Percentiles rank a stretch among this genome's conserved stretches.
These are phyloP conservation scores for Luehdorfia chinensis DNA, from an alignment of 1,140 invertebrate species.

Conservation along the genomic window DNA sequence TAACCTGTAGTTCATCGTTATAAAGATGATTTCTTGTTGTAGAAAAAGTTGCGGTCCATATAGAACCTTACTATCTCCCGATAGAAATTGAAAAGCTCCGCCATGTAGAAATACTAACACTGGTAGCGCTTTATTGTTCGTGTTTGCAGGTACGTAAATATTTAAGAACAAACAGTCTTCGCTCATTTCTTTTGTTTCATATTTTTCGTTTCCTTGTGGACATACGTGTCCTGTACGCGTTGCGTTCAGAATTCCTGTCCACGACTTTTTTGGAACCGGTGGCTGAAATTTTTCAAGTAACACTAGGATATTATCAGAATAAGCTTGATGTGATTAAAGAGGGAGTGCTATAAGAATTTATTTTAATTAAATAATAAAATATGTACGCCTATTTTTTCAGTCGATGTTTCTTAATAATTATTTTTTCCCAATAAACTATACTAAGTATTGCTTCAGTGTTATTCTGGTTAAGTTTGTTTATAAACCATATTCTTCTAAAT, in stretches of 20 bases:
- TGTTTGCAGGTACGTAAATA: slow-evolving; percentile 24
- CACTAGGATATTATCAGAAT: no score
- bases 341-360: no score
- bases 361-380: no score
- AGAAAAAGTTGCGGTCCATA: slow-evolving; percentile 33
- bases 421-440: no score
- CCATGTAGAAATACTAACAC: slow-evolving; percentile 29
- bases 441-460: no score
- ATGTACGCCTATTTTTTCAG: no score
- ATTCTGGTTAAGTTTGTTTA: no score
- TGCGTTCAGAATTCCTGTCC: slow-evolving; percentile 24
- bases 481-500: no score
- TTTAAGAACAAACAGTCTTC: slow-evolving; percentile 35
- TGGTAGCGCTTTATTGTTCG: slow-evolving; percentile 3
- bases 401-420: no score
- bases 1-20: slow-evolving; percentile 34
- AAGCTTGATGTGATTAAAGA: no score
- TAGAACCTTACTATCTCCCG: slow-evolving; percentile 21
- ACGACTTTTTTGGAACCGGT: slow-evolving; percentile 30
- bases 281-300: slow-evolving; percentile 22
- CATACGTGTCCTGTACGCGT: slow-evolving; percentile 25
- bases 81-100: slow-evolving; percentile 20
- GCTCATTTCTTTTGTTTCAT: slow-evolving; percentile 22
- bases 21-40: slow-evolving; percentile 23
- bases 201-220: slow-evolving; percentile 22